Percentiles rank a stretch among this genome's conserved stretches.
These are phyloP conservation scores for Cladorhizidae sp. DNA, from an alignment of 37 sponge, comb jelly and placozoan species.

Conservation along the genomic window DNA sequence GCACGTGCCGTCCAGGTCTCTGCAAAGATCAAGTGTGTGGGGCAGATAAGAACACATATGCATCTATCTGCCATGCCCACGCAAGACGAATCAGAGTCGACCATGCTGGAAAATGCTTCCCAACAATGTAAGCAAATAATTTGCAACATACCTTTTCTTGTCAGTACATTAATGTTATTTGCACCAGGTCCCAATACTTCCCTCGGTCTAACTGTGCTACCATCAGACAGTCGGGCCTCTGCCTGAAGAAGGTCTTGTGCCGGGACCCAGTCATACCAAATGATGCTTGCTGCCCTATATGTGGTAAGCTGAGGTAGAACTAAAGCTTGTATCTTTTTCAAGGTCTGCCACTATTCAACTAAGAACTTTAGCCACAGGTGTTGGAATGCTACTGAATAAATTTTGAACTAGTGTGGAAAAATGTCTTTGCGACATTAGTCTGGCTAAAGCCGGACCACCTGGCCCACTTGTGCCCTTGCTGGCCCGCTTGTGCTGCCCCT, in stretches of 20 bases:
- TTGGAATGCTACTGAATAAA: too few relatives aligned
- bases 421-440: too few relatives aligned
- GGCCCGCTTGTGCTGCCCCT: too few relatives aligned
- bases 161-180: neutral
- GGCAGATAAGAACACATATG: constrained; percentile 52
- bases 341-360: too few relatives aligned
- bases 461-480: too few relatives aligned
- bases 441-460: too few relatives aligned
- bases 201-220: constrained; percentile 18
- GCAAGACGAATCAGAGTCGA: constrained; percentile 43
- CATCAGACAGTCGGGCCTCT: constrained; percentile 9
- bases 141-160: neutral
- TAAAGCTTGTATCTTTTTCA: too few relatives aligned
- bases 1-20: constrained; percentile 24
- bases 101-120: constrained; percentile 47
- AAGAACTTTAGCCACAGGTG: too few relatives aligned
- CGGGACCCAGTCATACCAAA: constrained; percentile 23
- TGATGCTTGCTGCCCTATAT: constrained; percentile 50
- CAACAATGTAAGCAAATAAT: constrained; percentile 28
- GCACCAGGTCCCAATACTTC: neutral
- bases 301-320: constrained; percentile 30
- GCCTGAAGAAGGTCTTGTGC: constrained; percentile 2
- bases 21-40: constrained; percentile 58
- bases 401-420: too few relatives aligned
- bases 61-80: constrained; percentile 54